Evolutionary conservation across 2,888 invertebrate species (phyloP).

Genomic region (Onchidella celtica): DNA sequence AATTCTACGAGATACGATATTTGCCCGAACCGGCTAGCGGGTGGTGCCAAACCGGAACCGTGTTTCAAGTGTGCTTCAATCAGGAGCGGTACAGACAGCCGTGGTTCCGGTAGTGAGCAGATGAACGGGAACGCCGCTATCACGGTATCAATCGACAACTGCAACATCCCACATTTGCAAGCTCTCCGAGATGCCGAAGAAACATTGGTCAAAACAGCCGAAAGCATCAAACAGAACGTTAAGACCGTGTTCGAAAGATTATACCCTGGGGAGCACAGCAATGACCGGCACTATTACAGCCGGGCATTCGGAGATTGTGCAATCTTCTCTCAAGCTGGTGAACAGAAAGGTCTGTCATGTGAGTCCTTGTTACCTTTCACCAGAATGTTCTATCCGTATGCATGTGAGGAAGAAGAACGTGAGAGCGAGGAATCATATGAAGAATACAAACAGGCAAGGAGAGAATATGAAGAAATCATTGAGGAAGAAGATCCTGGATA

Average conservation of each 20-base stretch:
- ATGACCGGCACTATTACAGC: neutral
- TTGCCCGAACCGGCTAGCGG: too few species aligned
- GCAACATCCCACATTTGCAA: neutral
- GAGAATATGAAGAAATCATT: neutral
- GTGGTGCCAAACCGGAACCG: too few species aligned
- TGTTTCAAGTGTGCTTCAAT: too few species aligned
- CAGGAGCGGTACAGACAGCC: neutral
- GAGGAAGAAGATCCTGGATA: neutral
- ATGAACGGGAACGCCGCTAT: neutral
- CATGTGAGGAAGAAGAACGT: neutral
- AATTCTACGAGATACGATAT: too few species aligned
- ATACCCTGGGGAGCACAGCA: neutral
- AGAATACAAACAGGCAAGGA: neutral
- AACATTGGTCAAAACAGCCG: neutral
- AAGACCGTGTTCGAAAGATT: constrained; percentile 7
- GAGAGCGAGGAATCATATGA: neutral
- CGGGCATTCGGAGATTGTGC: neutral
- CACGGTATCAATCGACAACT: neutral
- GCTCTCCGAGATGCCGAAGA: neutral
- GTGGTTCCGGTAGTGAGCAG: neutral
- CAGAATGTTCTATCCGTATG: neutral
- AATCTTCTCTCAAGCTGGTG: too few species aligned
- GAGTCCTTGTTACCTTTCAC: neutral
- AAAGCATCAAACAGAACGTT: constrained; percentile 8
- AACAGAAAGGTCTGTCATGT: too few species aligned